Conservation (phyloP, 1,140 invertebrate species). For the Dendroctonus ponderosae region DNA sequence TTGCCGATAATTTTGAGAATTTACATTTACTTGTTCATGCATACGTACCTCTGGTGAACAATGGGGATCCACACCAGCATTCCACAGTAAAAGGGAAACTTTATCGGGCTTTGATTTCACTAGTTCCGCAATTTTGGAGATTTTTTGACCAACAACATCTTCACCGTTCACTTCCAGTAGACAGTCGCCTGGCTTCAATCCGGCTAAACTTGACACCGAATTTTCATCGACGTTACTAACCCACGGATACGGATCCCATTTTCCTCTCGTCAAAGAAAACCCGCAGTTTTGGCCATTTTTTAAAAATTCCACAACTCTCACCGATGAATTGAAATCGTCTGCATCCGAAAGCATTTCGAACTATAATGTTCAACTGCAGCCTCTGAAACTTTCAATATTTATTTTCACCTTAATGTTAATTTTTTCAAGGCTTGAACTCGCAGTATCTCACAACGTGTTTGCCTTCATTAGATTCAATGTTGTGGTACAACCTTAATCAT, state of each 20-base stretch:
- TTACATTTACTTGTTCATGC: too few relatives aligned
- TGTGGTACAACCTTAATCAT: not conserved
- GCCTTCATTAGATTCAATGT: constrained; percentile 29
- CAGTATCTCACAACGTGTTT: constrained; percentile 32
- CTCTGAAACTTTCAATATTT: constrained; percentile 36
- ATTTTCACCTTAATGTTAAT: constrained; percentile 46
- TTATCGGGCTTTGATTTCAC: constrained; percentile 52
- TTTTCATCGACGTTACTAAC: constrained; percentile 55
- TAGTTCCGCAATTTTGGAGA: constrained; percentile 59
- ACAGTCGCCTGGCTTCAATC: constrained; percentile 61
- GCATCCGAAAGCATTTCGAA: constrained; percentile 40
- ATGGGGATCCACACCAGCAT: constrained; percentile 50
- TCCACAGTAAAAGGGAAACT: constrained; percentile 54
- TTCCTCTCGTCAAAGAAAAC: constrained; percentile 64
- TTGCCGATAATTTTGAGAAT: too few relatives aligned
- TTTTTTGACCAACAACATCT: constrained; percentile 60
- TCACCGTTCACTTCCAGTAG: constrained; percentile 62
- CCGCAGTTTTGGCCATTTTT: constrained; percentile 54
- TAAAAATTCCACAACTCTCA: constrained; percentile 46
- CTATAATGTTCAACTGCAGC: constrained; percentile 28
- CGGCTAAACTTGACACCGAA: constrained; percentile 54
- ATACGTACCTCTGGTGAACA: constrained; percentile 53
- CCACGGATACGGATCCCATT: constrained; percentile 74
- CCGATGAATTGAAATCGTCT: constrained; percentile 45
- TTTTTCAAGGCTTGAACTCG: constrained; percentile 38